Percentiles rank a stretch among this genome's conserved stretches.
These are phyloP conservation scores for Synchiropus splendidus DNA, from an alignment of 2,113 vertebrate genomes.

Conservation along the genomic window DNA sequence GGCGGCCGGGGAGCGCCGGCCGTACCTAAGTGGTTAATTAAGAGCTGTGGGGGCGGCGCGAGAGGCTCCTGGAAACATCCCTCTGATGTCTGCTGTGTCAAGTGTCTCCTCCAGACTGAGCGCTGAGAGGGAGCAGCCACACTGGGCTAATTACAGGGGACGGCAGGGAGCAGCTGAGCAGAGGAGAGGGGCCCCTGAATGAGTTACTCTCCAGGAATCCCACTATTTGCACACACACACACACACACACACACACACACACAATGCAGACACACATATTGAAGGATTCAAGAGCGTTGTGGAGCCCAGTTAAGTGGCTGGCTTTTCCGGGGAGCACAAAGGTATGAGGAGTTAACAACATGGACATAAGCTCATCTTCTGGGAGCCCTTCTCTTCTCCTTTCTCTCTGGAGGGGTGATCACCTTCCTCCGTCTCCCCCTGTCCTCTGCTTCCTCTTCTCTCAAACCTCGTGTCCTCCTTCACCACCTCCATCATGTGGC, in stretches of 20 bases:
- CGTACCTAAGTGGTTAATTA: slow-evolving; percentile 99
- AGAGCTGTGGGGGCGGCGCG: slow-evolving; percentile 92
- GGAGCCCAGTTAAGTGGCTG: slow-evolving; percentile 20
- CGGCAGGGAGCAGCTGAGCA: slow-evolving; percentile 82
- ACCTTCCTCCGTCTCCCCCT: too few relatives aligned
- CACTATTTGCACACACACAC: slow-evolving; percentile 42
- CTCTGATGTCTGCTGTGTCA: slow-evolving; percentile 99
- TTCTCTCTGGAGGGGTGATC: too few relatives aligned
- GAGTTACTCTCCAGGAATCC: slow-evolving; percentile 57
- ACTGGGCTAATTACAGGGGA: slow-evolving; percentile 89
- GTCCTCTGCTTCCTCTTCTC: too few relatives aligned
- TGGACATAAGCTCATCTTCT: too few relatives aligned
- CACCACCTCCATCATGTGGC: too few relatives aligned
- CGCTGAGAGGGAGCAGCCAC: slow-evolving; percentile 87
- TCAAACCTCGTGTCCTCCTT: too few relatives aligned
- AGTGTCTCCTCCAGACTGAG: slow-evolving; percentile 97
- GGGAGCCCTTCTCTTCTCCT: too few relatives aligned
- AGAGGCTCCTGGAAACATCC: slow-evolving; percentile 94
- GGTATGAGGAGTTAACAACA: slow-evolving; percentile 6
- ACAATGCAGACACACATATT: slow-evolving; percentile 26
- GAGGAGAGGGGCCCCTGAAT: slow-evolving; percentile 62
- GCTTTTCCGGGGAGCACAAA: slow-evolving; percentile 36
- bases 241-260: slow-evolving; percentile 11
- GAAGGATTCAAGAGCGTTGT: slow-evolving; percentile 55
- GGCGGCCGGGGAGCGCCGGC: slow-evolving; percentile 79